Percentiles rank a stretch among this genome's conserved stretches.
These are phyloP conservation scores for Cyaniris semiargus DNA, from an alignment of 2,888 invertebrate genomes.

Conservation along the genomic window DNA sequence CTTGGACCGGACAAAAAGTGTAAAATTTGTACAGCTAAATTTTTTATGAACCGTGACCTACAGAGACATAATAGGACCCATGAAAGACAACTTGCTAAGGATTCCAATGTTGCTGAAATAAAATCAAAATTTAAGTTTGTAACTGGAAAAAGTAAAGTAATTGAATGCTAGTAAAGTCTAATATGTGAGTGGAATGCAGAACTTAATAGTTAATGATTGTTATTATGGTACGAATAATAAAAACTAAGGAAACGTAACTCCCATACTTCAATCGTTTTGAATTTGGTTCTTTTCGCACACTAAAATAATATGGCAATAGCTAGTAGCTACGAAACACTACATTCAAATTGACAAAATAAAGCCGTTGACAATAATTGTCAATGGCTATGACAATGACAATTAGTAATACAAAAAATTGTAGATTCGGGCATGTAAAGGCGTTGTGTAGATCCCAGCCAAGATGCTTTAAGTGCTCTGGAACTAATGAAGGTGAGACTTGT, in stretches of 20 bases:
- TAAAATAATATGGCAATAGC: too few relatives aligned
- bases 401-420: conserved; percentile 38
- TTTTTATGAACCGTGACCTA: conserved; percentile 53
- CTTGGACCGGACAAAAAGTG: conserved; percentile 61
- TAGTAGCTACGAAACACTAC: too few relatives aligned
- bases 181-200: too few relatives aligned
- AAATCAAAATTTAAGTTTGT: background rate
- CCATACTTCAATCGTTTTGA: too few relatives aligned
- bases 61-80: conserved; percentile 60
- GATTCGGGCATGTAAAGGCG: conserved; percentile 41
- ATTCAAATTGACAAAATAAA: too few relatives aligned
- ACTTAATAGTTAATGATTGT: too few relatives aligned
- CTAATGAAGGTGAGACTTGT: conserved; percentile 38
- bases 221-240: too few relatives aligned
- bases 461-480: conserved; percentile 39
- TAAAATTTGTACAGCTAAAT: conserved; percentile 59
- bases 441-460: conserved; percentile 43
- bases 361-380: too few relatives aligned
- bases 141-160: background rate
- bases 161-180: too few relatives aligned
- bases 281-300: too few relatives aligned
- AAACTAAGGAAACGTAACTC: too few relatives aligned
- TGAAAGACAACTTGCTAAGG: conserved; percentile 19
- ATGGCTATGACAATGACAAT: too few relatives aligned
- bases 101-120: background rate